Base-by-base conservation (phyloP, 1,140 invertebrate genomes). In the Armadillidium nasatum region DNA sequence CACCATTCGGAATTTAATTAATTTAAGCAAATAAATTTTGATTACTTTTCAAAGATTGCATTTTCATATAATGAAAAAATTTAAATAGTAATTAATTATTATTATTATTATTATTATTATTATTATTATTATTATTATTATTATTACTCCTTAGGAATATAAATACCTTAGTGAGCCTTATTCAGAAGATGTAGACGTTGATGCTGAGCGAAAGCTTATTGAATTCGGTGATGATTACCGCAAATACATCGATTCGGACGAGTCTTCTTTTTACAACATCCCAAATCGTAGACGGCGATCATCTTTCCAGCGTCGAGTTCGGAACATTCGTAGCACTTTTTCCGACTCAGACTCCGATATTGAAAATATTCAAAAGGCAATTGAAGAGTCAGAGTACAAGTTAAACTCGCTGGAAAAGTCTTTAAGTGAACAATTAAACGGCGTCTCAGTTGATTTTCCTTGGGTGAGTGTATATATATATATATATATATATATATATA, bases 141-240 rank as follows among this genome's bases (percentile, higher is more conserved):
- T 33, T 33, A 6, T 33, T 33, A 6, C 6, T 33, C 44, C 46
- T 50, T 69, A 78, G 76, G 80, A 94, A 92, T 93, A 95, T 85
- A 94, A 94, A 84, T 95, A 96, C 84, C 89, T 93, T 84, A 95
- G 93, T 76, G 94, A 95, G 83, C 89, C 93, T 19, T 95, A 95
- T 84, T 95, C 93, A 76, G 94, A 96, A 85, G 86, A 88, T 46
- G 90, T 91, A 19, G 94, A 96, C 84, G 90, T 92, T 10, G 93
- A 95, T 84, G 90, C 91, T 10, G 92, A 93, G 68, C 88, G 91
- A 70, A 88, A 89, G 79, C 85, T 95, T 13, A 84, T 95, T 73
- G 92, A 94, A 82, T 95, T 95, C 84, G 93, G 93, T 44, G 94
- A 96, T 84, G 94, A 96, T 86, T 96, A 96, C 85, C 87, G 93